phyloP scores from a whole-genome alignment of 2,888 invertebrate genomes.

The Cephus runcator region DNA sequence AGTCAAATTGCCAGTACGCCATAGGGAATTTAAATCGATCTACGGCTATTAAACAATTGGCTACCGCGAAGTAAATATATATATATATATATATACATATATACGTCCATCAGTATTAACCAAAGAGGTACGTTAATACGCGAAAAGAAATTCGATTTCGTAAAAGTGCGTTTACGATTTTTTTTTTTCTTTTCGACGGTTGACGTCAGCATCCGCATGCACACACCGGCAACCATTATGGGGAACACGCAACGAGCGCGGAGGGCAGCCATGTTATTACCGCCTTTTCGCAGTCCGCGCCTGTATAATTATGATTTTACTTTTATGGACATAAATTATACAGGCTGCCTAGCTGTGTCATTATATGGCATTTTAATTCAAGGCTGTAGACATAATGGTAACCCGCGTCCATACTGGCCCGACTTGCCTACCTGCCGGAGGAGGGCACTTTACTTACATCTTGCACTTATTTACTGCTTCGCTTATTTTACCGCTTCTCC shows the following conservation, averaged over 20 bases:
- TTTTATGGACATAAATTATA: slow-evolving; percentile 65
- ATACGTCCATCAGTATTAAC: not conserved
- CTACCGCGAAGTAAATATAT: not conserved
- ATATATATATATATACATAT: not conserved
- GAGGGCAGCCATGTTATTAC: slow-evolving; percentile 57
- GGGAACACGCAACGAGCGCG: slow-evolving; percentile 39
- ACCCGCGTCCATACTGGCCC: slow-evolving; percentile 38
- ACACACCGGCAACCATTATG: slow-evolving; percentile 29
- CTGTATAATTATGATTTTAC: slow-evolving; percentile 65
- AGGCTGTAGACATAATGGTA: slow-evolving; percentile 63
- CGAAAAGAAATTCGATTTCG: slow-evolving; percentile 7
- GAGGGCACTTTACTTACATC: slow-evolving; percentile 20
- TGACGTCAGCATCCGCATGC: slow-evolving; percentile 14
- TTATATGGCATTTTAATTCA: slow-evolving; percentile 65
- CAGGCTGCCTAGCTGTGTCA: slow-evolving; percentile 60
- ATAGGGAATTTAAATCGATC: not conserved
- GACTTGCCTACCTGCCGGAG: slow-evolving; percentile 48
- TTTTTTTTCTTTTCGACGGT: slow-evolving; percentile 11
- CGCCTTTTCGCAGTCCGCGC: slow-evolving; percentile 59
- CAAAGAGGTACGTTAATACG: not conserved
- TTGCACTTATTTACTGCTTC: slow-evolving; percentile 16
- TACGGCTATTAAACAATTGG: not conserved
- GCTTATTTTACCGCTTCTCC: slow-evolving; percentile 20
- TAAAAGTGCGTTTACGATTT: slow-evolving; percentile 16
- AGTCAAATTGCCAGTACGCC: not conserved